These are phyloP conservation scores for Sphaeridia pumilis DNA, from an alignment of 2,888 invertebrate species.

Conservation along the genomic window DNA sequence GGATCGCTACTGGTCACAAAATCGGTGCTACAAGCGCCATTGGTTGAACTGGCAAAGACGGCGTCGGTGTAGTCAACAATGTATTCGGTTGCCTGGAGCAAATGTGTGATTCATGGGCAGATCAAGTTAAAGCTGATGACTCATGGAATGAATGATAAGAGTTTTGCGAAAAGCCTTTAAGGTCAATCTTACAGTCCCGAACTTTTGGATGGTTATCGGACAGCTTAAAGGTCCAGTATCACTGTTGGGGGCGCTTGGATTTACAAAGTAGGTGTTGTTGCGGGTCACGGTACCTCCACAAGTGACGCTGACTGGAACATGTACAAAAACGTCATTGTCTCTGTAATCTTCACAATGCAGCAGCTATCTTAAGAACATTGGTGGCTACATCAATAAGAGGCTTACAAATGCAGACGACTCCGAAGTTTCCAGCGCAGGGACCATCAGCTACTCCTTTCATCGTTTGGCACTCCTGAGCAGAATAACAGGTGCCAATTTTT, in stretches of 20 bases:
- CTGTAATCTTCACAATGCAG: conserved; percentile 1
- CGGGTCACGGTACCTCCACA: conserved; percentile 57
- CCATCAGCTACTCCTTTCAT: conserved; percentile 61
- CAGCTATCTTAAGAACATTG: background rate
- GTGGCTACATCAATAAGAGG: background rate
- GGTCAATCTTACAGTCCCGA: conserved; percentile 45
- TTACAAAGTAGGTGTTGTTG: conserved; percentile 75
- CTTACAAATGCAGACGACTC: conserved; percentile 71
- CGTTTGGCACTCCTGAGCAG: conserved; percentile 59
- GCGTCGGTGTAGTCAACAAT: background rate
- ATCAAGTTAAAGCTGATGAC: background rate
- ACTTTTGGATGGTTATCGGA: conserved; percentile 56
- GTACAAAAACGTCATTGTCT: background rate
- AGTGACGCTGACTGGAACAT: conserved; percentile 52
- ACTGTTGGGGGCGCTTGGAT: conserved; percentile 60
- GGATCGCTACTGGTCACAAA: background rate
- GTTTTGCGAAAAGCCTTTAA: no score
- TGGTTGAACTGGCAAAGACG: background rate
- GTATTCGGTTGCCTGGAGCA: background rate
- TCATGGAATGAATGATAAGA: no score
- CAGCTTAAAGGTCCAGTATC: conserved; percentile 57
- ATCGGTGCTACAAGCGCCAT: background rate
- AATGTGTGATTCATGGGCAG: no score
- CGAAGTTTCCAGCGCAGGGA: conserved; percentile 59
- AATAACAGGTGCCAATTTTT: conserved; percentile 58